These are phyloP conservation scores for Mesoclemmys tuberculata DNA, from an alignment of 2,113 vertebrate genomes.

Conservation along the genomic window DNA sequence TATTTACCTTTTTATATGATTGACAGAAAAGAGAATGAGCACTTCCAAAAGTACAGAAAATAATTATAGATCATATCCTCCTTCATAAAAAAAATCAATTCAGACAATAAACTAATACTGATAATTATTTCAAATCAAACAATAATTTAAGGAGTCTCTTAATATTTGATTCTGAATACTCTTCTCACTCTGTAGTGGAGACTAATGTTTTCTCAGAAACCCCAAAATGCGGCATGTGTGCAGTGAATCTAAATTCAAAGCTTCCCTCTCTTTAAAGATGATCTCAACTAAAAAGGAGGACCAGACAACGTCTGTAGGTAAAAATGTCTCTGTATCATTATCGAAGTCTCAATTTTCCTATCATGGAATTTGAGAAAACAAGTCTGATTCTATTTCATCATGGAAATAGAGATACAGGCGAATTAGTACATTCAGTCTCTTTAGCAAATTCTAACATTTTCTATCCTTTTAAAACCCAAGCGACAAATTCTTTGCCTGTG, in stretches of 20 bases:
- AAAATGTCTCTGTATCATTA: conserved; percentile 8
- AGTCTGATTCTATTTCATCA: neutral
- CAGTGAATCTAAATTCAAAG: conserved; percentile 2
- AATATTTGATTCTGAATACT: neutral
- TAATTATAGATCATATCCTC: neutral
- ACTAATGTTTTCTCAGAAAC: neutral
- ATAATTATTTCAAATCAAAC: neutral
- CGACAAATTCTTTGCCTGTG: conserved; percentile 29
- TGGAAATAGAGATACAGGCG: neutral
- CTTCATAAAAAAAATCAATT: neutral
- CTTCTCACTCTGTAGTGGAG: neutral
- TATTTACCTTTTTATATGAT: neutral
- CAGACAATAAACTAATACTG: neutral
- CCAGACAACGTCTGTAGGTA: neutral
- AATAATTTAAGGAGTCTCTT: neutral
- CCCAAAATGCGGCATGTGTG: neutral
- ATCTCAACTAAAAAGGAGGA: neutral
- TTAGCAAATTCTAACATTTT: conserved; percentile 2
- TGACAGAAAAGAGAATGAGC: neutral
- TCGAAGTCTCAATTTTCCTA: neutral
- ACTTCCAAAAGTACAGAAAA: neutral
- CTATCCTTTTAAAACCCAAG: conserved; percentile 30
- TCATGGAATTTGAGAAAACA: conserved; percentile 6
- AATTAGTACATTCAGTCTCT: neutral
- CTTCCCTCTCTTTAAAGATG: neutral